phyloP scores from a whole-genome alignment of 2,888 invertebrate species.

The Amorpha juglandis region DNA sequence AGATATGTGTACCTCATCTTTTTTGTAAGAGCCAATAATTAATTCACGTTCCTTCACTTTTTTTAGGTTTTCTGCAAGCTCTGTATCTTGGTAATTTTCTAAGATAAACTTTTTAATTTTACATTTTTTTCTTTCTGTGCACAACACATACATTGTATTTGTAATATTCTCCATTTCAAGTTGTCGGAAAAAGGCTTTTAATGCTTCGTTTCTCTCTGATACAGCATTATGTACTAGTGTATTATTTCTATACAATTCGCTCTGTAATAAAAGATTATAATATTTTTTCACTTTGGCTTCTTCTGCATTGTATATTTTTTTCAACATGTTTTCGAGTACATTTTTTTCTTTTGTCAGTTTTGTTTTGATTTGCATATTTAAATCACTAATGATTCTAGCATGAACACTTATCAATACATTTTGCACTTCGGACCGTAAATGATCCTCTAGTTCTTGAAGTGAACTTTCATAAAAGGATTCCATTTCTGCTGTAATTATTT shows the following conservation, averaged over 20 bases:
- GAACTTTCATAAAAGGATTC: conserved; percentile 63
- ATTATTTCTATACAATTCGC: conserved; percentile 59
- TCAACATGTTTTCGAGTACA: conserved; percentile 52
- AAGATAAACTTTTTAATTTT: conserved; percentile 66
- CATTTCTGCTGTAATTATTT: conserved; percentile 63
- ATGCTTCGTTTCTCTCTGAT: conserved; percentile 65
- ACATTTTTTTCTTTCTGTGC: conserved; percentile 75
- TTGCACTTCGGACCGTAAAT: conserved; percentile 61
- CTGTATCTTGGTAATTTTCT: conserved; percentile 59
- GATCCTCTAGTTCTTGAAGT: conserved; percentile 66
- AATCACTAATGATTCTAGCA: conserved; percentile 58
- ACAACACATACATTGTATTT: conserved; percentile 74
- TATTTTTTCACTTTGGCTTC: conserved; percentile 63
- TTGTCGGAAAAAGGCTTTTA: conserved; percentile 64
- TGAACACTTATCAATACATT: conserved; percentile 52
- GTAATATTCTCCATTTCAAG: conserved; percentile 66
- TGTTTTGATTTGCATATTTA: conserved; percentile 62
- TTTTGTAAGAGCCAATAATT: conserved; percentile 52
- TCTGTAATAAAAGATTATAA: conserved; percentile 64
- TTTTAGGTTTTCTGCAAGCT: conserved; percentile 57
- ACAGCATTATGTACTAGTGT: conserved; percentile 57
- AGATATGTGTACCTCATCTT: conserved; percentile 51
- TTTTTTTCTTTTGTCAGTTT: conserved; percentile 60
- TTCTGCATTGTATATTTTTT: conserved; percentile 57
- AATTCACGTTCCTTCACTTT: conserved; percentile 60